Base-by-base conservation (phyloP, 1,140 invertebrate genomes). In the Cotesia vestalis region DNA sequence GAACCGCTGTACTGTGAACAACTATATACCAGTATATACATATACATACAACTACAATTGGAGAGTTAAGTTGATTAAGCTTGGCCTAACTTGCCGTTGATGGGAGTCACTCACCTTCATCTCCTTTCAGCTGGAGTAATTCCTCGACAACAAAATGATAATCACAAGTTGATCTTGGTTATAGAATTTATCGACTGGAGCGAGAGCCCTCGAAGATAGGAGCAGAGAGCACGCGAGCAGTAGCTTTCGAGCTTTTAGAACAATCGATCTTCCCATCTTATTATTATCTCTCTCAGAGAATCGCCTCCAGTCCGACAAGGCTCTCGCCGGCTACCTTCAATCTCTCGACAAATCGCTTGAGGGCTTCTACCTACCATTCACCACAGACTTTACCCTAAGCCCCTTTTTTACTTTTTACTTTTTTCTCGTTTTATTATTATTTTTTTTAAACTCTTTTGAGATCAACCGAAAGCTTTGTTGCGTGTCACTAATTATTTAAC, bases 191-290 rank as follows among this genome's bases (percentile, higher is more conserved):
- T 64, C 62, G 62, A 51, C 38, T 51, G 6, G 34, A 62, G 59
- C 3, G 14, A 61, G 12, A 61, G 59, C 11, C 11, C 14, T 11
- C n/a, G 27, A 61, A 20, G 17, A 20, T 27, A 6, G 34, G 60
- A 62, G 8, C 27, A 27, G 3, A 27, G n/a, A 36, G 34, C 60
- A 62, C 62, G 38, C 62, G n/a, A 51, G 34, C n/a, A 40, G 62
- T n/a, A 53, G 40, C 27, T 62, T 46, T 62, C 36, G 27, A 59
- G 53, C 63, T 74, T 73, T 69, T 57, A 11, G 35, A 69, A 73
- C 66, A 69, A 64, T 66, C 72, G 66, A 73, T 66, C 66, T 63
- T 59, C 20, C 20, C 35, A 67, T 46, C 53, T 70, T 74, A 63
- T 38, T 34, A 53, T 73, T 70, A 69, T 72, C 62, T 67, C 64